Evolutionary conservation across 1,140 invertebrate species (phyloP), one percentile per base, ranked within the genome.

Genomic region (Mesaphorura yosii): DNA sequence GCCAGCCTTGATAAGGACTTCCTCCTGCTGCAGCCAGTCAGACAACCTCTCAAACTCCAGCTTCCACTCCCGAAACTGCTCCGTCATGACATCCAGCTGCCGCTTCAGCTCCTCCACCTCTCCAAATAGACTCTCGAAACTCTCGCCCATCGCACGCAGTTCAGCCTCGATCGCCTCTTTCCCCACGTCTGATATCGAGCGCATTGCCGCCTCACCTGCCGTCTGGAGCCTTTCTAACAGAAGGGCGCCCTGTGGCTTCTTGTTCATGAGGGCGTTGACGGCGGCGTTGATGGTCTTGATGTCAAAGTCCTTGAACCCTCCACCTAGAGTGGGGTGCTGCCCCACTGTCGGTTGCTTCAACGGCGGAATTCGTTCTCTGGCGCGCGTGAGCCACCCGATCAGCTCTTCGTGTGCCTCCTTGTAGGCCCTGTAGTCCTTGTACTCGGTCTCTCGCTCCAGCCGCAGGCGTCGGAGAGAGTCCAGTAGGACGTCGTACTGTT

Each of bases 1-100:
- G 62, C 92, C 85, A 26, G 88, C 84, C 67, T 92, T 92, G 19
- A 93, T 82, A 15, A 90, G 75, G 59, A 90, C 86, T 65, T 94
- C 88, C 65, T 88, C 88, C 66, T 91, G 86, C 68, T 94, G 88
- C 37, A 96, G 68, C 90, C 90, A 95, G 66, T 91, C 87, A 51
- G 86, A 89, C 7, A 92, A 70, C 51, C 84, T 76, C 68, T 93
- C 89, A 67, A 87, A 89, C 69, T 92, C 88, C 64, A 92, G 88
- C 68, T 91, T 92, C 68, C 88, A 92, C 51, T 89, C 84, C 51
- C 85, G 74, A 83, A 87, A 88, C 64, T 88, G 83, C 34, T 78
- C 75, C 47, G 90, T 80, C 12, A 83, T 87, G 15, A 78, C 76
- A 70, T 88, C 86, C 19, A 92, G 66, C 69, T 86, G 79, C 55